phyloP scores from a whole-genome alignment of 2,888 invertebrate species.

The Acleris sparsana region DNA sequence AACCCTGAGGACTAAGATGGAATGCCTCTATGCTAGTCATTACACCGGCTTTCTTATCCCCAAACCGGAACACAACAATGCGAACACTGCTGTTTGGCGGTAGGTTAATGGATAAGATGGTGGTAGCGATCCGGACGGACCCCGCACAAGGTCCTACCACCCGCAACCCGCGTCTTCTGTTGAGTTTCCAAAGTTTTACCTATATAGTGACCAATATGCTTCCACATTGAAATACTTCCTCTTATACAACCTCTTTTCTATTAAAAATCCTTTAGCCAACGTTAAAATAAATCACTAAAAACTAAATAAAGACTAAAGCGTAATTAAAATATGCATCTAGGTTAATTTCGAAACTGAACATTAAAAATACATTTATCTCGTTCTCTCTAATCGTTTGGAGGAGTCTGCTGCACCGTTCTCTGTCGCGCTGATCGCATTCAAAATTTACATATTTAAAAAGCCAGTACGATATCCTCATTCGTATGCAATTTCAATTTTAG shows the following conservation, averaged over 20 bases:
- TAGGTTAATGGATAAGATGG: no score
- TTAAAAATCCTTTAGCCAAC: slow-evolving; percentile 21
- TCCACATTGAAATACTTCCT: no score
- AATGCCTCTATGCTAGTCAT: no score
- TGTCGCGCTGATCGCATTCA: slow-evolving; percentile 60
- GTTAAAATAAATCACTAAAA: slow-evolving; percentile 46
- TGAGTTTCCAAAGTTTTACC: no score
- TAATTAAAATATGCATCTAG: slow-evolving; percentile 54
- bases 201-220: no score
- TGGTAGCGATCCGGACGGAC: no score
- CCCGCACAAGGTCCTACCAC: no score
- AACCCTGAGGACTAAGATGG: no score
- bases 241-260: background rate
- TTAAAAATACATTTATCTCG: slow-evolving; percentile 41
- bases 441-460: slow-evolving; percentile 70
- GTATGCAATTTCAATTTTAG: slow-evolving; percentile 61
- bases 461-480: slow-evolving; percentile 59
- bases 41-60: no score
- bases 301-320: slow-evolving; percentile 36
- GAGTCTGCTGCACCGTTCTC: slow-evolving; percentile 42
- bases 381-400: slow-evolving; percentile 38
- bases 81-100: no score
- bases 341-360: slow-evolving; percentile 48
- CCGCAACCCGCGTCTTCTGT: no score
- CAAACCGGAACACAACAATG: no score